These are phyloP conservation scores for Thelaira solivaga DNA, from an alignment of 2,888 invertebrate species.

Conservation along the genomic window DNA sequence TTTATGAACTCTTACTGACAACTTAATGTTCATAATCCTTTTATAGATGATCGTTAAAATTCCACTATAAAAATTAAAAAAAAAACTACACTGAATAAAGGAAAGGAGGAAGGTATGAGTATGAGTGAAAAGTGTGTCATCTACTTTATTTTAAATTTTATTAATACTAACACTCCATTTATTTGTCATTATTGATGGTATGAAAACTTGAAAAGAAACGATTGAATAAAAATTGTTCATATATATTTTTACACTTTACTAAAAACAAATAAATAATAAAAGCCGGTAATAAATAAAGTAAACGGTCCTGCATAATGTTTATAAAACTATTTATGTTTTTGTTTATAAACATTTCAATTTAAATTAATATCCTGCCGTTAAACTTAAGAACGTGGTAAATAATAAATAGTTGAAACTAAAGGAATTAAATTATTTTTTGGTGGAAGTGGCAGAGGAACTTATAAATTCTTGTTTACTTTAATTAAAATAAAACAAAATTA, in stretches of 20 bases:
- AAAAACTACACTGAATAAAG: conserved; percentile 1
- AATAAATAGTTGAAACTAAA: background rate
- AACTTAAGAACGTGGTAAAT: conserved; percentile 13
- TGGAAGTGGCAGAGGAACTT: too few relatives aligned
- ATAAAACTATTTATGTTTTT: conserved; percentile 16
- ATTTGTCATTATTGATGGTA: conserved; percentile 17
- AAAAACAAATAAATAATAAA: background rate
- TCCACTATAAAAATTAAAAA: conserved; percentile 59
- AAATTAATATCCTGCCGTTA: background rate
- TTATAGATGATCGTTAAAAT: conserved; percentile 74
- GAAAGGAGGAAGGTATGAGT: background rate
- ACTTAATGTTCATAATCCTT: conserved; percentile 75
- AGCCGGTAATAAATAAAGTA: conserved; percentile 37
- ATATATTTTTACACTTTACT: conserved; percentile 1
- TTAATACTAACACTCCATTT: conserved; percentile 27
- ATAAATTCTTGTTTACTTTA: too few relatives aligned
- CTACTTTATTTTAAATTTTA: conserved; percentile 19
- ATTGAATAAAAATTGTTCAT: conserved; percentile 15
- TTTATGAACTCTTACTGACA: conserved; percentile 69
- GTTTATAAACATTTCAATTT: background rate
- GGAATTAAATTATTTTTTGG: background rate
- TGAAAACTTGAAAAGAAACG: background rate
- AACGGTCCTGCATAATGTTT: conserved; percentile 13
- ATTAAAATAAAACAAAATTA: too few relatives aligned
- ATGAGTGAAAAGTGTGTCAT: background rate